These are phyloP conservation scores for Machaerirhynchus nigripectus DNA, from an alignment of 2,113 vertebrate genomes.

Conservation along the genomic window DNA sequence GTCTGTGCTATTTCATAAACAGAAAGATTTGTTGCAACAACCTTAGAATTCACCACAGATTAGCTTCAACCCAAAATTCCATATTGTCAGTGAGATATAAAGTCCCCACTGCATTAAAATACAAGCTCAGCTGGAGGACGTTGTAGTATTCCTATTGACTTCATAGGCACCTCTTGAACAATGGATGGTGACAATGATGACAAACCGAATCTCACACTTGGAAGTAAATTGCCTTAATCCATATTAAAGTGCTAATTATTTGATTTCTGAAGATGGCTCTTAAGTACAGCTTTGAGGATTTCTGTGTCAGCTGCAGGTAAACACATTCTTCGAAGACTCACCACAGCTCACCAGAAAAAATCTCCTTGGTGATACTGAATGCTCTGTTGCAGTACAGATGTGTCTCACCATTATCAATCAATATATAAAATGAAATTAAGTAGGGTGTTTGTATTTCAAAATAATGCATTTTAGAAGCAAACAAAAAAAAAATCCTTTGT, in stretches of 20 bases:
- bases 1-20: neutral
- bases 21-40: accelerated
- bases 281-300: neutral
- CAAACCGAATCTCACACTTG: neutral
- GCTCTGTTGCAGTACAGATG: neutral
- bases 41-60: neutral
- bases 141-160: neutral
- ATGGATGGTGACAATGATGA: neutral
- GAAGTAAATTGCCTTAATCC: neutral
- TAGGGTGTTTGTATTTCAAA: neutral
- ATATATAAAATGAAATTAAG: neutral
- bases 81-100: neutral
- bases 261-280: neutral
- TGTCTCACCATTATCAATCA: neutral
- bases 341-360: neutral
- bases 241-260: neutral
- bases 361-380: neutral
- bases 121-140: neutral
- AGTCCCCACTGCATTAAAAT: neutral
- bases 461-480: neutral
- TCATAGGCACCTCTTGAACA: neutral
- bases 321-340: neutral
- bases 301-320: neutral
- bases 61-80: neutral
- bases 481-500: neutral